phyloP scores from a whole-genome alignment of 2,888 invertebrate genomes.

The Galerucella nymphaeae region DNA sequence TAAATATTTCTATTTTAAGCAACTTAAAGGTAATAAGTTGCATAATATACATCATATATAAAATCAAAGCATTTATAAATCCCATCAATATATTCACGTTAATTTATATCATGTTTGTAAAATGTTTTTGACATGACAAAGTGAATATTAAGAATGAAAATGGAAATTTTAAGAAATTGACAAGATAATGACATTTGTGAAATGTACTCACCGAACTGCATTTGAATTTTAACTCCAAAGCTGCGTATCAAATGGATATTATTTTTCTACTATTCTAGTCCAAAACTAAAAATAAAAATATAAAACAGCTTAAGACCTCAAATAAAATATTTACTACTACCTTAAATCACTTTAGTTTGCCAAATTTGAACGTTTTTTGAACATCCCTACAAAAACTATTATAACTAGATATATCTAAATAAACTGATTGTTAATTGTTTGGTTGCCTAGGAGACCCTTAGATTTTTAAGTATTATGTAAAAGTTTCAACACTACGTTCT shows the following conservation, averaged over 20 bases:
- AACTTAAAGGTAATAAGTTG: too few species aligned
- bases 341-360: conserved; percentile 41
- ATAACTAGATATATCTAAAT: conserved; percentile 49
- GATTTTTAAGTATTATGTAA: conserved; percentile 13
- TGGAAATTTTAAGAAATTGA: background rate
- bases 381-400: conserved; percentile 53
- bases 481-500: conserved; percentile 26
- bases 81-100: too few species aligned
- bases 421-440: conserved; percentile 56
- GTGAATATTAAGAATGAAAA: too few species aligned
- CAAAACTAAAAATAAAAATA: conserved; percentile 38
- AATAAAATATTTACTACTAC: conserved; percentile 17
- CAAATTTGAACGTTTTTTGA: conserved; percentile 43
- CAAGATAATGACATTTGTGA: background rate
- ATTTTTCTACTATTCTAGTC: conserved; percentile 42
- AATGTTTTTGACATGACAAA: too few species aligned
- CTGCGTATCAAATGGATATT: conserved; percentile 34
- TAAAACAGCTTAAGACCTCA: background rate
- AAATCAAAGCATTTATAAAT: too few species aligned
- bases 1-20: too few species aligned
- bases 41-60: too few species aligned
- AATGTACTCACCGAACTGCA: conserved; percentile 34
- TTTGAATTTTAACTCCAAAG: conserved; percentile 39
- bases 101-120: too few species aligned
- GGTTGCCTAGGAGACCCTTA: conserved; percentile 52